Evolutionary conservation across 2,797 vertebrate species (phyloP).

Genomic region (Rachycentron canadum): DNA sequence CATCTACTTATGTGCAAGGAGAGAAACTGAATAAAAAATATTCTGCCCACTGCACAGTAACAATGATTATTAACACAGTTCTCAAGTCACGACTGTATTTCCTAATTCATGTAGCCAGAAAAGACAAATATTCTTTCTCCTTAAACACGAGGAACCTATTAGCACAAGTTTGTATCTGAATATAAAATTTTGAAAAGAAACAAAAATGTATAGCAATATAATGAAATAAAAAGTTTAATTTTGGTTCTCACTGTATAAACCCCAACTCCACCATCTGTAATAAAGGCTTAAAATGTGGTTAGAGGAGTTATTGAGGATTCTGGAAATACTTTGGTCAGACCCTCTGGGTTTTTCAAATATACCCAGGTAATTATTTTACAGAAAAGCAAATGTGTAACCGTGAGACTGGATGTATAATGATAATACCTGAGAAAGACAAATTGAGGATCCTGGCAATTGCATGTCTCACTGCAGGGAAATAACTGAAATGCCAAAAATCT

Average conservation of each 20-base stretch:
- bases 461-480: slow-evolving; percentile 29
- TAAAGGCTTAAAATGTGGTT: not conserved
- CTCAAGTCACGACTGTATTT: not conserved
- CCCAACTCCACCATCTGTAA: not conserved
- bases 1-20: too few relatives aligned
- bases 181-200: not conserved
- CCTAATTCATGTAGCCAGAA: not conserved
- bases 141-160: not conserved
- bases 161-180: not conserved
- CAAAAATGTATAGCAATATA: not conserved
- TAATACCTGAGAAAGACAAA: slow-evolving; percentile 24
- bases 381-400: slow-evolving; percentile 30
- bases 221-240: not conserved
- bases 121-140: not conserved
- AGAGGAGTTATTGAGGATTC: not conserved
- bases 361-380: slow-evolving; percentile 29
- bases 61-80: too few relatives aligned
- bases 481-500: slow-evolving; percentile 23
- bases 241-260: not conserved
- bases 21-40: too few relatives aligned
- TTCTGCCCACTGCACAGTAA: too few relatives aligned
- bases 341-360: slow-evolving; percentile 15
- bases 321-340: slow-evolving; percentile 34
- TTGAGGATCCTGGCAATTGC: slow-evolving; percentile 7
- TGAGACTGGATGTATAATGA: slow-evolving; percentile 29